A percentile compares a stretch with the other conserved stretches of the same genome.
phyloP scores from a whole-genome alignment of 2,888 invertebrate species.

The Ecliptopera silaceata region DNA sequence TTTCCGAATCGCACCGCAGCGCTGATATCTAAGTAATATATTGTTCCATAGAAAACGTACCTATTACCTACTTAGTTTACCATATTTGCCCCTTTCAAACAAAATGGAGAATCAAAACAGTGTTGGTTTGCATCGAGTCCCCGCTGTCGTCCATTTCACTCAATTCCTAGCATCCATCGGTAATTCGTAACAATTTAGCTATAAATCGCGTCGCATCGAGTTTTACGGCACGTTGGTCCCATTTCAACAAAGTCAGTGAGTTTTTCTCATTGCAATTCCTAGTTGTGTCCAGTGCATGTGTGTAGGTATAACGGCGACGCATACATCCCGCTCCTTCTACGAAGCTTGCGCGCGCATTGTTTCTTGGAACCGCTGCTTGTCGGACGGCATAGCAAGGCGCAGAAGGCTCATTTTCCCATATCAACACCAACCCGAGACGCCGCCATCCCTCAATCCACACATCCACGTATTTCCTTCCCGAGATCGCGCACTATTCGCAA shows the following conservation, averaged over 20 bases:
- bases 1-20: not conserved
- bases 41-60: not conserved
- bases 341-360: conserved; percentile 73
- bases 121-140: not conserved
- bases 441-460: conserved; percentile 65
- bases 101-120: not conserved
- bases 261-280: conserved; percentile 77
- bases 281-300: conserved; percentile 63
- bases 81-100: not conserved
- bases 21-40: not conserved
- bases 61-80: not conserved
- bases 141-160: conserved; percentile 15
- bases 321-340: conserved; percentile 73
- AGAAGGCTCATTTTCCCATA: conserved; percentile 61
- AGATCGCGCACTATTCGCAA: conserved; percentile 55
- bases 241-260: conserved; percentile 73
- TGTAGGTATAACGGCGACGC: conserved; percentile 60
- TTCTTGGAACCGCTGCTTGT: conserved; percentile 73
- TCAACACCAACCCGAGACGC: conserved; percentile 55
- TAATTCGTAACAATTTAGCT: conserved; percentile 70
- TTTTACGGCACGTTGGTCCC: conserved; percentile 62
- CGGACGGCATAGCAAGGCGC: conserved; percentile 64
- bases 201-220: conserved; percentile 64
- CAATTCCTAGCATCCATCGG: conserved; percentile 60
- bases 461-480: conserved; percentile 63